Percentiles rank a stretch among this genome's conserved stretches.
These are phyloP conservation scores for Oncorhynchus tshawytscha DNA, from an alignment of 2,113 vertebrate species.

Conservation along the genomic window DNA sequence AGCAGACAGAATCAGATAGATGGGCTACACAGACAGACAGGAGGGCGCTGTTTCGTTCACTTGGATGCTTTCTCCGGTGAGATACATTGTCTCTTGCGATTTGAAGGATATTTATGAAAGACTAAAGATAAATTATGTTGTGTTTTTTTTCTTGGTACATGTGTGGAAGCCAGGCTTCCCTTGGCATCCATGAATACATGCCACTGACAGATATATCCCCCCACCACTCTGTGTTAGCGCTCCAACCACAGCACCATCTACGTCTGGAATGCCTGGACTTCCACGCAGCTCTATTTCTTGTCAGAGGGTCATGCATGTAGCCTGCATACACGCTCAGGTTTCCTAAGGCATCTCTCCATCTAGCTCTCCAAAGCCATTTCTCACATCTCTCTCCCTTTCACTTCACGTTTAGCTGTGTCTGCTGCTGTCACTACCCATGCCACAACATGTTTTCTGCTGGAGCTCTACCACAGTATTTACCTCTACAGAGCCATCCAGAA, in stretches of 20 bases:
- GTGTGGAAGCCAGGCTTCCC: no score
- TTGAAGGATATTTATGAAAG: no score
- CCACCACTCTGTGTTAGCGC: background rate
- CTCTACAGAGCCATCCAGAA: background rate
- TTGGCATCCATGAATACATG: no score
- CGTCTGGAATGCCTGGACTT: constrained; percentile 51
- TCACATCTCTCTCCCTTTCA: background rate
- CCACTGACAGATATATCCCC: background rate
- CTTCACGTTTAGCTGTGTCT: constrained; percentile 11
- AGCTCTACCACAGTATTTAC: background rate
- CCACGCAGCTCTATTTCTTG: constrained; percentile 67
- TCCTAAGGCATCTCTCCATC: constrained; percentile 14
- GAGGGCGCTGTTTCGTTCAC: no score
- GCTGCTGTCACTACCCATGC: background rate
- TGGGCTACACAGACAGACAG: no score
- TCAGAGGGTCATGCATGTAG: constrained; percentile 44
- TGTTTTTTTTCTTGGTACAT: no score
- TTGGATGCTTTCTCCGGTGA: no score
- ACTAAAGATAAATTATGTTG: no score
- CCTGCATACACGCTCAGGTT: constrained; percentile 40
- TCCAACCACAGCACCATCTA: background rate
- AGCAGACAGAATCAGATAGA: no score
- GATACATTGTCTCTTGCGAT: no score
- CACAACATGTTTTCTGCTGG: background rate
- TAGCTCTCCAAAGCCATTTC: background rate